Conservation (phyloP, 2,888 invertebrate genomes). For the Pelosia muscerda region DNA sequence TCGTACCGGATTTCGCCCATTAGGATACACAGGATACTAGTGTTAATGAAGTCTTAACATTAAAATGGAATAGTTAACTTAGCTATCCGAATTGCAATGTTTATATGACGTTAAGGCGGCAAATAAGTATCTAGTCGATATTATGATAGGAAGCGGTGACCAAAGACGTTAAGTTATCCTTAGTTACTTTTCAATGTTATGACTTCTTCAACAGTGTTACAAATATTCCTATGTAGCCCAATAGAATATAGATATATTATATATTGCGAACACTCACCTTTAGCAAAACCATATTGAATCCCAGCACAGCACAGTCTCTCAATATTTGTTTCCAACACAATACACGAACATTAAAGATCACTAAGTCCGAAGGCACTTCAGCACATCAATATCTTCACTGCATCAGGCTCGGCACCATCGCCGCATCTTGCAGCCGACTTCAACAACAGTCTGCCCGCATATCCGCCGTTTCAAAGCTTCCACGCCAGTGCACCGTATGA, state of each 20-base stretch:
- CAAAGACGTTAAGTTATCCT: not conserved
- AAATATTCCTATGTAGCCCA: too few species aligned
- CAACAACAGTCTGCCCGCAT: conserved; percentile 69
- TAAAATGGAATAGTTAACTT: too few species aligned
- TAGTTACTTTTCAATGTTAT: not conserved
- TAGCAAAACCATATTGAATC: conserved; percentile 62
- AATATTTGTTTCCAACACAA: conserved; percentile 53
- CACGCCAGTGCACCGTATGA: conserved; percentile 73
- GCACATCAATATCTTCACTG: conserved; percentile 27
- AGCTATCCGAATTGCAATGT: too few species aligned
- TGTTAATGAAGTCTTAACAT: too few species aligned
- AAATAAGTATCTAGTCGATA: too few species aligned
- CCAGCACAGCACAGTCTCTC: conserved; percentile 43
- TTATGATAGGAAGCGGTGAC: too few species aligned
- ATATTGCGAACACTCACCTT: conserved; percentile 62
- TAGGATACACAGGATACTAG: too few species aligned
- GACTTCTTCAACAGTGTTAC: too few species aligned
- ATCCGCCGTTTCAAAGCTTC: conserved; percentile 65
- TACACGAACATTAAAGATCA: conserved; percentile 54
- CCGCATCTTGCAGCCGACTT: conserved; percentile 55
- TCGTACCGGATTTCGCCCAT: too few species aligned
- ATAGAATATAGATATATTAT: not conserved
- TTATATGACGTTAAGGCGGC: too few species aligned
- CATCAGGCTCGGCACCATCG: conserved; percentile 39
- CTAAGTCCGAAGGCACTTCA: conserved; percentile 59